phyloP scores from a whole-genome alignment of 2,797 vertebrate genomes.

The Takifugu ocellatus region DNA sequence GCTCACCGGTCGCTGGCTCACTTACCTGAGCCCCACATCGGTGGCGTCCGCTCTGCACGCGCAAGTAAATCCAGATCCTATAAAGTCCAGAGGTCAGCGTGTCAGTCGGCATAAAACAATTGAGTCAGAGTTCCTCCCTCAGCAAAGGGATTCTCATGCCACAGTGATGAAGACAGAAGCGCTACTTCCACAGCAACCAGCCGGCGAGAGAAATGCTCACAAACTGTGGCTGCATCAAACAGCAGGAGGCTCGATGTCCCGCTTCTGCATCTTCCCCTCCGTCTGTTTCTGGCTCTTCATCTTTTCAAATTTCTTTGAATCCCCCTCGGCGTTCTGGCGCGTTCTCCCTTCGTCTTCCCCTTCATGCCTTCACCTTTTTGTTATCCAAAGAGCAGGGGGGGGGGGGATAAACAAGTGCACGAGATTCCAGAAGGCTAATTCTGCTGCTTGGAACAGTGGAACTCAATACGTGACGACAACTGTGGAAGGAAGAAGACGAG shows the following conservation, averaged over 20 bases:
- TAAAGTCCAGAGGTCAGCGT: conserved; percentile 33
- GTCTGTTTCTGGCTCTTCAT: conserved; percentile 4
- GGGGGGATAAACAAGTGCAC: conserved; percentile 53
- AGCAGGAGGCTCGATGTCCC: conserved; percentile 30
- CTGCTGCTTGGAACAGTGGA: conserved; percentile 63
- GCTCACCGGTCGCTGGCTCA: conserved; percentile 20
- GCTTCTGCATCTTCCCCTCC: conserved; percentile 36
- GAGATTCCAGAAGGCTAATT: conserved; percentile 69
- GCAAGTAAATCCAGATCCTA: conserved; percentile 32
- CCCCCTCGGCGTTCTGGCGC: conserved; percentile 11
- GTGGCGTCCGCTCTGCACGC: conserved; percentile 30
- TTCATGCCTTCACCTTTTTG: conserved; percentile 13
- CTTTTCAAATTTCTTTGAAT: conserved; percentile 25
- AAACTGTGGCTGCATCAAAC: conserved; percentile 52
- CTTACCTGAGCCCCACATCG: conserved; percentile 75
- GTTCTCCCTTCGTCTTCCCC: conserved; percentile 15
- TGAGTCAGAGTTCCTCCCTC: conserved; percentile 11
- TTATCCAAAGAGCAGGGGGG: conserved; percentile 29
- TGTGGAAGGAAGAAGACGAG: conserved; percentile 53
- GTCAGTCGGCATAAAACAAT: conserved; percentile 38
- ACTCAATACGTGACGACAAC: conserved; percentile 76
- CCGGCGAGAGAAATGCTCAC: conserved; percentile 29
- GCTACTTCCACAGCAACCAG: conserved; percentile 29
- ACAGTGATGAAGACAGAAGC: conserved; percentile 25
- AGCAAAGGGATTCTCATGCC: conserved; percentile 4